Evolutionary conservation across 2,113 vertebrate genomes (phyloP), one percentile per base, ranked within the genome.

Genomic region (Dendrocopos noguchii): DNA sequence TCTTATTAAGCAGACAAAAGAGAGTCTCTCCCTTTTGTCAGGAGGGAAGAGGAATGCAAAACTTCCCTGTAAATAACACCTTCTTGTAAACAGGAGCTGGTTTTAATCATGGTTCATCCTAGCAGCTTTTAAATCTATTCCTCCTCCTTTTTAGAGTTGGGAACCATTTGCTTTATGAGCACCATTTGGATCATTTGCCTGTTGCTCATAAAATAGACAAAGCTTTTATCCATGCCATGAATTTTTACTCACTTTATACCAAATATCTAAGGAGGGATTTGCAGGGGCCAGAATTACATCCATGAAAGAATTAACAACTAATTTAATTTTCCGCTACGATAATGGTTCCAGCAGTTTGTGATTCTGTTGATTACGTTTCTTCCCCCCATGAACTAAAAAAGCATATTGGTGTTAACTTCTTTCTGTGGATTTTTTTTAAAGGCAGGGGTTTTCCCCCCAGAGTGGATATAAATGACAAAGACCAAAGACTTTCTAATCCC

Each of bases 221-320:
- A 94, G 96, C 93, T 93, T 96, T 96, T 96, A 96, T 93, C 86
- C 91, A 83, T 94, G 86, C 87, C 76, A 93, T 94, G 80, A 97
- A 96, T 93, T 95, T 94, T 94, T 93, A 96, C 88, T 96, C 88
- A 96, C 96, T 96, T 96, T 95, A 92, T 89, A 92, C 73, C 96
- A 92, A 96, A 95, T 95, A 94, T 91, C 95, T 95, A 95, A 97
- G 94, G 94, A 96, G 95, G 92, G 88, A 97, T 95, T 95, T 96
- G 57, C 80, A 94, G 83, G 82, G 93, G 87, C 90, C 91, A 90
- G 78, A 95, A 95, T 93, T 91, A 89, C 85, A 95, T 94, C 85
- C 92, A 95, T 91, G 91, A 86, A 96, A 93, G 87, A 97, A 96
- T 94, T 96, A 93, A 66, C 94, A 95, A 52, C 93, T 94, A 94